A percentile compares a stretch with the other conserved stretches of the same genome.
These are phyloP conservation scores for Vespertilio murinus DNA, from an alignment of 2,797 vertebrate species.

Conservation along the genomic window DNA sequence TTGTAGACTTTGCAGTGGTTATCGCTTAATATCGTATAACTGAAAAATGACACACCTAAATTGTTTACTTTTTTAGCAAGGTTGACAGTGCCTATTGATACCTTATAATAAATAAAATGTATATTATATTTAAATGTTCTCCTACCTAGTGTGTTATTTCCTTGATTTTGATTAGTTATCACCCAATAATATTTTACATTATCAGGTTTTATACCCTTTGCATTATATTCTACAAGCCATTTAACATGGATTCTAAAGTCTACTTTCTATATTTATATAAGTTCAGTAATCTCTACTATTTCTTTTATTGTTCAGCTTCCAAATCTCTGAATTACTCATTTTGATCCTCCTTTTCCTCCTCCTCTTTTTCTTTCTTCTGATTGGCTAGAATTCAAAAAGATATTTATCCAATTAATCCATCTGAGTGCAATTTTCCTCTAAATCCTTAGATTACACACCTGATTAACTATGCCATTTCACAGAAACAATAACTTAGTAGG, in stretches of 20 bases:
- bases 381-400: background rate
- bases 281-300: background rate
- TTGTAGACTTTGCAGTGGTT: background rate
- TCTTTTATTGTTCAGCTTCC: background rate
- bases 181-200: background rate
- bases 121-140: background rate
- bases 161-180: background rate
- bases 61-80: background rate
- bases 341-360: background rate
- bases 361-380: background rate
- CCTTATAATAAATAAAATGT: background rate
- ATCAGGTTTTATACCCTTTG: background rate
- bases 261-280: background rate
- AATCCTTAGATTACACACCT: background rate
- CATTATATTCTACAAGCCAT: background rate
- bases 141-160: background rate
- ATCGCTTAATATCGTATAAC: background rate
- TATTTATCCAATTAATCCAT: background rate
- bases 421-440: background rate
- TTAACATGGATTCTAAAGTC: background rate
- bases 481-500: background rate
- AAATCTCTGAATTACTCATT: background rate
- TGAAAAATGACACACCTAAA: slow-evolving; percentile 5
- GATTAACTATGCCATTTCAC: background rate
- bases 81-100: background rate